A percentile compares a stretch with the other conserved stretches of the same genome.
Conservation (phyloP, 2,113 vertebrate species). For the Oceanites oceanicus region DNA sequence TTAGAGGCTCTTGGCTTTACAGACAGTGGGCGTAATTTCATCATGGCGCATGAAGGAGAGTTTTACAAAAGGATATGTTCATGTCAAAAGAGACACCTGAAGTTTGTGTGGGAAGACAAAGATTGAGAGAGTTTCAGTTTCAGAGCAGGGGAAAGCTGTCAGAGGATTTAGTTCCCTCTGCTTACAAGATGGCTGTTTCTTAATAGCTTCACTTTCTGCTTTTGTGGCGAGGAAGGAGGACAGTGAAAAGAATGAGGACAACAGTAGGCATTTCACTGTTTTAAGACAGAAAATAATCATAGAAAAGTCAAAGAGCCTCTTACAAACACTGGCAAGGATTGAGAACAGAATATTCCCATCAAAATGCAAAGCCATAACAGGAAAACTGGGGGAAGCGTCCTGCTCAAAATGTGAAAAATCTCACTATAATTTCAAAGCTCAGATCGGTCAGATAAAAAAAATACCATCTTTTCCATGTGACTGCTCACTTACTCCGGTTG, state of each 20-base stretch:
- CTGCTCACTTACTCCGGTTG: background rate
- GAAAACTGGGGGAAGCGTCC: background rate
- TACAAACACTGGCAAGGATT: background rate
- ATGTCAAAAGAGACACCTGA: background rate
- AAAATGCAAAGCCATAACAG: background rate
- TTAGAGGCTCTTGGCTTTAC: background rate
- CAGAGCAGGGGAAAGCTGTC: background rate
- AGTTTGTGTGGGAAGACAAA: background rate
- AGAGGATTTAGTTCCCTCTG: background rate
- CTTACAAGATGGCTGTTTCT: background rate
- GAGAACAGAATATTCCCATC: background rate
- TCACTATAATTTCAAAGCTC: background rate
- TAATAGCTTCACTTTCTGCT: background rate
- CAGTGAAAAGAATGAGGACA: background rate
- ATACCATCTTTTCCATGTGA: background rate
- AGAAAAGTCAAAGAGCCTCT: background rate
- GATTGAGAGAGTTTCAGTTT: background rate
- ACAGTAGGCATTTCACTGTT: accelerated
- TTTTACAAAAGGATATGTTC: background rate
- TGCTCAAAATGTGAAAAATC: background rate
- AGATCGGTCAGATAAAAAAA: background rate
- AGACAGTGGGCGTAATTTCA: background rate
- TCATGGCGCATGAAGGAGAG: accelerated
- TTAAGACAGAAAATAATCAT: background rate
- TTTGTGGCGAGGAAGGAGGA: background rate